Conservation (phyloP, 1,140 invertebrate genomes). For the Ridgeia piscesae region DNA sequence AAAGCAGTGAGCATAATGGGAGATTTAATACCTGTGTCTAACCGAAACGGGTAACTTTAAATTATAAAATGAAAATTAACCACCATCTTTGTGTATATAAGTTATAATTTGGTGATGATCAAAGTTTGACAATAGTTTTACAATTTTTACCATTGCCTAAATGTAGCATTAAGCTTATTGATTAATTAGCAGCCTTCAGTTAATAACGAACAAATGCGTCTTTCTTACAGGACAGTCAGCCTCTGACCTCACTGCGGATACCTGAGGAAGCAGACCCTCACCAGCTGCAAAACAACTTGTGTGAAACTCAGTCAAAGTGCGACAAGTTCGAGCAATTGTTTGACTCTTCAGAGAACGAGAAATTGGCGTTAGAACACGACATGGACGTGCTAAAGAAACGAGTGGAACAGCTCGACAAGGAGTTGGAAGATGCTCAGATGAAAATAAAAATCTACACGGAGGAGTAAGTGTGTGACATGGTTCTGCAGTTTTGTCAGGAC, state of each 20-base stretch:
- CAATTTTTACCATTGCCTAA: no score
- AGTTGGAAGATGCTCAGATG: conserved; percentile 7
- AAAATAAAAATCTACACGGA: neutral
- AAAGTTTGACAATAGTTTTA: no score
- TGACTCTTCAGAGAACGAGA: neutral
- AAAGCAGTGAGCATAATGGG: no score
- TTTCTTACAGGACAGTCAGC: neutral
- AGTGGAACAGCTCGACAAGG: conserved; percentile 3
- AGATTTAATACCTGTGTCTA: no score
- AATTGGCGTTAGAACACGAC: conserved; percentile 5
- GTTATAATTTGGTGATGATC: neutral
- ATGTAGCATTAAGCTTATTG: neutral
- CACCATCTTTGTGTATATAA: neutral
- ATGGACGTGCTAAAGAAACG: conserved; percentile 1
- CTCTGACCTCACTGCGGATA: neutral
- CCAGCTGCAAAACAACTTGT: neutral
- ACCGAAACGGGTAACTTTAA: neutral
- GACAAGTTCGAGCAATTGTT: neutral
- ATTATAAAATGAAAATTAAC: neutral
- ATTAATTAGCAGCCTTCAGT: neutral
- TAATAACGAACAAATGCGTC: neutral
- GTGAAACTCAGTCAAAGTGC: conserved; percentile 4
- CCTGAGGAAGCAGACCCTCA: neutral
- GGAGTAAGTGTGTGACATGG: neutral
- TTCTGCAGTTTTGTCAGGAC: neutral